phyloP scores from a whole-genome alignment of 2,888 invertebrate species.

The Pachycephus smyrnensis region DNA sequence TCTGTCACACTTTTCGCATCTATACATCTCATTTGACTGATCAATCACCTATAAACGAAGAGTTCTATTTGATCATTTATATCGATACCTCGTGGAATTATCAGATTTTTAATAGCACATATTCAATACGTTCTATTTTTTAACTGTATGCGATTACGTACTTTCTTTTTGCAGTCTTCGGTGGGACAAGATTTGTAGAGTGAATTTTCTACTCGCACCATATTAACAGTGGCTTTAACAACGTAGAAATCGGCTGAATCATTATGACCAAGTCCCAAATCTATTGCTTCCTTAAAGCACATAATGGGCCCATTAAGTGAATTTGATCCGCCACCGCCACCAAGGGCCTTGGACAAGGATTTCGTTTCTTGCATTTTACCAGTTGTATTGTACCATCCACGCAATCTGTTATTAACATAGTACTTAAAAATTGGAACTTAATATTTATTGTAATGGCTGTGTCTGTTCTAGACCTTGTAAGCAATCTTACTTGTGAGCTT shows the following conservation, averaged over 20 bases:
- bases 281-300: constrained; percentile 80
- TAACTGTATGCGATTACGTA: constrained; percentile 28
- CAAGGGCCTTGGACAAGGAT: constrained; percentile 68
- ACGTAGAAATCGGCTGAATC: constrained; percentile 88
- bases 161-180: constrained; percentile 94
- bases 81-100: constrained; percentile 4
- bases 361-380: constrained; percentile 74
- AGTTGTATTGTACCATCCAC: constrained; percentile 92
- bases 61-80: background rate
- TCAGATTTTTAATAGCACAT: background rate
- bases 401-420: constrained; percentile 66
- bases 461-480: background rate
- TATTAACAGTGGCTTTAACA: constrained; percentile 81
- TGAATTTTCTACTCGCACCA: constrained; percentile 84
- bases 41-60: constrained; percentile 75
- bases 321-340: constrained; percentile 67
- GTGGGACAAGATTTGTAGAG: constrained; percentile 93
- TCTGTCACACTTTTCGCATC: constrained; percentile 95
- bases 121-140: background rate
- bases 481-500: constrained; percentile 75
- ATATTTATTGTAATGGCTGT: background rate
- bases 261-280: constrained; percentile 76
- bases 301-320: constrained; percentile 76
- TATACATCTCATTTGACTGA: constrained; percentile 85
- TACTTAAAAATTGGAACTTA: background rate